These are phyloP conservation scores for Tetramorium alpestre DNA, from an alignment of 1,140 invertebrate species.

Conservation along the genomic window DNA sequence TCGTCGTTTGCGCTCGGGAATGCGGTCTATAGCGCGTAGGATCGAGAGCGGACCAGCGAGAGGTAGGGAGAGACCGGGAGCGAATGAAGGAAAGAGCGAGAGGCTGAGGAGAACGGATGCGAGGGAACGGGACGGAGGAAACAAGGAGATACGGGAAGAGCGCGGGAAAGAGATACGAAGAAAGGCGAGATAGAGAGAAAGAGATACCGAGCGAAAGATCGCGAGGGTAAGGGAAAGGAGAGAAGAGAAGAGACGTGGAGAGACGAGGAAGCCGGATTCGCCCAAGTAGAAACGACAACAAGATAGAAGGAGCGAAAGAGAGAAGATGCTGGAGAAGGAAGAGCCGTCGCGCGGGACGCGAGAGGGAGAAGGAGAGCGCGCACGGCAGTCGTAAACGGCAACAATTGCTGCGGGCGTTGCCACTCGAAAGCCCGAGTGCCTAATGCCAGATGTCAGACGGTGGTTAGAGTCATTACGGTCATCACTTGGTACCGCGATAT, in stretches of 20 bases:
- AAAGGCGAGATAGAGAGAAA: conserved; percentile 19
- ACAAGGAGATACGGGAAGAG: conserved; percentile 46
- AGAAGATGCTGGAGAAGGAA: not conserved
- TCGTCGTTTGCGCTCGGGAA: conserved; percentile 76
- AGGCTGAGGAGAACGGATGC: conserved; percentile 5
- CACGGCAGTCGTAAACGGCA: conserved; percentile 81
- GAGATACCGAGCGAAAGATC: conserved; percentile 37
- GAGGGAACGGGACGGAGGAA: conserved; percentile 40
- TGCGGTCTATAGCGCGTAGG: conserved; percentile 77
- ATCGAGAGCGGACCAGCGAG: conserved; percentile 73
- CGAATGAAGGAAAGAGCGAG: conserved; percentile 6
- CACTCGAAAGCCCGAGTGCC: conserved; percentile 80
- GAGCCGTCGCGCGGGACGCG: not conserved
- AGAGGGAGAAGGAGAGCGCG: conserved; percentile 58
- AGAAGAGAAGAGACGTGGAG: conserved; percentile 38
- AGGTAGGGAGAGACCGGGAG: conserved; percentile 41
- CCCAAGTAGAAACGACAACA: conserved; percentile 15
- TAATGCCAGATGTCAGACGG: conserved; percentile 83
- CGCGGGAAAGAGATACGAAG: not conserved
- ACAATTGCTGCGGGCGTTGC: conserved; percentile 83
- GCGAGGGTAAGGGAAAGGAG: conserved; percentile 52
- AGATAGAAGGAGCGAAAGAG: conserved; percentile 33
- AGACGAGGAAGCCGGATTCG: conserved; percentile 43
- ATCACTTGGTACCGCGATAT: conserved; percentile 80
- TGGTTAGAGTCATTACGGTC: conserved; percentile 82